Base-by-base conservation (phyloP, 2,888 invertebrate genomes). In the Anoplius nigerrimus region DNA sequence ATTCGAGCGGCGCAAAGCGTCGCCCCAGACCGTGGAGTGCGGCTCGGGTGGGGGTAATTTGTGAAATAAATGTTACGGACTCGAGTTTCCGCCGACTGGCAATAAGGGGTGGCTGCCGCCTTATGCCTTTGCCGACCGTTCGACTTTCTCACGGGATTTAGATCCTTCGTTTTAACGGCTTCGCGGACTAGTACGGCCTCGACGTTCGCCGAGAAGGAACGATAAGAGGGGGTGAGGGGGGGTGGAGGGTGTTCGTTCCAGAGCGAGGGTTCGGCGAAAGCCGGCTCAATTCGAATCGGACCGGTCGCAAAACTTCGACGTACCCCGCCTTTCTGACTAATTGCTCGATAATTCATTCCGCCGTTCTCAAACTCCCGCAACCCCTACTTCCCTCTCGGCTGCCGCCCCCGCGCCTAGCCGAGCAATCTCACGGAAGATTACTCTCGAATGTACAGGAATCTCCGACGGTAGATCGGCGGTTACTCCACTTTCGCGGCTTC, bases 261-360 rank as follows among this genome's bases (percentile, higher is more conserved):
- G n/a, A 45, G 45, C 58, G 24, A 48, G 46, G 5, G 18, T n/a
- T 42, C n/a, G n/a, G 42, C 16, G 42, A 16, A 20, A n/a, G 45
- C 2, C 4, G 2, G 22, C 22, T 60, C 72, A 51, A 78, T 80
- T 82, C 69, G 69, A 22, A 63, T 43, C 69, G 78, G 70, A 57
- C 69, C 81, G 73, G 74, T 76, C 79, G 76, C 75, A 57, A 75
- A 81, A 80, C 75, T 80, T 80, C 68, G 72, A 58, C 66, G 62
- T 69, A 66, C 78, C 1, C 34, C 11, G 8, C 34, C 34, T 13
- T 34, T 11, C 34, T 34, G 34, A 34, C 34, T 34, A 34, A 34
- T 34, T 34, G 11, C 11, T 1, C 34, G 34, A 34, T 34, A 34
- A 34, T 34, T 34, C 34, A 34, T 34, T 34, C 11, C 34, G 34